phyloP scores from a whole-genome alignment of 2,797 vertebrate species.

The Gymnopithys bicolor region DNA sequence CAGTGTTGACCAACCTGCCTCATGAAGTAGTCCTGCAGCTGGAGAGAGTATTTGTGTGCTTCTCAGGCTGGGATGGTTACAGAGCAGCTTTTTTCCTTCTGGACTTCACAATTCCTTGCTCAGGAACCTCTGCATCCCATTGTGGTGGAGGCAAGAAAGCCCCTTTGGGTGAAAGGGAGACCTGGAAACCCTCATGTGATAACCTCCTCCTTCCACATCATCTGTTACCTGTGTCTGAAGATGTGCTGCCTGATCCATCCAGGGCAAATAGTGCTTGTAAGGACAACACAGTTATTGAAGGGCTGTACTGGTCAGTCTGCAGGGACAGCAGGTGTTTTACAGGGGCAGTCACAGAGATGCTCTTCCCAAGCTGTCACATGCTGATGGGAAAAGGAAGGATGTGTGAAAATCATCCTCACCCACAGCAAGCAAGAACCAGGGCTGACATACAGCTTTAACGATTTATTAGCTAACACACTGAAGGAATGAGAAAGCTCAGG shows the following conservation, averaged over 20 bases:
- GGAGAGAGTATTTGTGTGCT: background rate
- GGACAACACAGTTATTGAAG: background rate
- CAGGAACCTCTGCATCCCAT: background rate
- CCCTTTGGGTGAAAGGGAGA: background rate
- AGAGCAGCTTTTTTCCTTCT: background rate
- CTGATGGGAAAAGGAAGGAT: background rate
- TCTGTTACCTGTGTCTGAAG: background rate
- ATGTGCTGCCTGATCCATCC: background rate
- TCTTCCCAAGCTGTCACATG: background rate
- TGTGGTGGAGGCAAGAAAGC: background rate
- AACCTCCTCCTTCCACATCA: background rate
- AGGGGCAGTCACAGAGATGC: background rate
- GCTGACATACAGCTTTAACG: background rate
- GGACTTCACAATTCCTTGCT: background rate
- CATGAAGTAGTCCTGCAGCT: background rate
- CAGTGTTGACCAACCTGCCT: background rate
- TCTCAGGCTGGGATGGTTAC: background rate
- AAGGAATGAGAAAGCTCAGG: background rate
- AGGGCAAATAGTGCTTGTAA: background rate
- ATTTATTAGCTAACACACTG: rapidly evolving
- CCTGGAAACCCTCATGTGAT: background rate
- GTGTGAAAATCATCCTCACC: background rate
- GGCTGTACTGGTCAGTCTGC: background rate
- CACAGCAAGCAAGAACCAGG: background rate
- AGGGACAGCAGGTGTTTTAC: background rate